Percentiles rank a stretch among this genome's conserved stretches.
Evolutionary conservation across 37 sponge, comb jelly and placozoan species (phyloP).

Genomic region (Halisarca cf. caerulea): DNA sequence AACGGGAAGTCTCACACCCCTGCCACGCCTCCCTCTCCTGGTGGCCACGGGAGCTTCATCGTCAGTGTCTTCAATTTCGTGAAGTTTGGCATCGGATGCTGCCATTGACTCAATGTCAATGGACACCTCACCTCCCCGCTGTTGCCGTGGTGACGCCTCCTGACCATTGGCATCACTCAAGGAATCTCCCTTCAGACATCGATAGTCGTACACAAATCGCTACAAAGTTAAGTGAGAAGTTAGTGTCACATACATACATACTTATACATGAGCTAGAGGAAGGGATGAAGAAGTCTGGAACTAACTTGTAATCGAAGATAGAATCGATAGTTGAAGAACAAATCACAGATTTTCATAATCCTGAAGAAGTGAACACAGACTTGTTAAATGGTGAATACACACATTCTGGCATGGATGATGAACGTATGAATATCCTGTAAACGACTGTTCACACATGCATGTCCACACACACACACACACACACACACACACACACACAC

Average conservation of each 20-base stretch:
- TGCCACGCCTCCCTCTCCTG: neutral
- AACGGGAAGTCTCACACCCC: neutral
- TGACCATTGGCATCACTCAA: too few species aligned
- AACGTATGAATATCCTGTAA: neutral
- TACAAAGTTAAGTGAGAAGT: neutral
- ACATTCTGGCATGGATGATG: too few species aligned
- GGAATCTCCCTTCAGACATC: slow-evolving; percentile 20
- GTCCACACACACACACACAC: too few species aligned
- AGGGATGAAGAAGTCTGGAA: neutral
- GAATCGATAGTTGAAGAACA: slow-evolving; percentile 72
- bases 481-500: too few species aligned
- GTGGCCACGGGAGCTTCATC: neutral
- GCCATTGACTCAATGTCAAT: neutral
- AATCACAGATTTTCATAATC: slow-evolving; percentile 59
- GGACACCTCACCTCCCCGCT: neutral
- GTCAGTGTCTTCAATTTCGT: too few species aligned
- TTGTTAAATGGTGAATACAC: too few species aligned
- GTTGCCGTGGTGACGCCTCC: too few species aligned
- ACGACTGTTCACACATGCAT: too few species aligned
- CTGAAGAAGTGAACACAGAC: slow-evolving; percentile 19
- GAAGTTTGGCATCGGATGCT: neutral
- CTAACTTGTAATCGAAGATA: slow-evolving; percentile 58
- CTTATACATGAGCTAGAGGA: neutral
- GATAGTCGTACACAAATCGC: slow-evolving; percentile 56
- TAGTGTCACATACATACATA: neutral